Base-by-base conservation (phyloP, 2,113 vertebrate genomes). In the Brienomyrus longianalis region DNA sequence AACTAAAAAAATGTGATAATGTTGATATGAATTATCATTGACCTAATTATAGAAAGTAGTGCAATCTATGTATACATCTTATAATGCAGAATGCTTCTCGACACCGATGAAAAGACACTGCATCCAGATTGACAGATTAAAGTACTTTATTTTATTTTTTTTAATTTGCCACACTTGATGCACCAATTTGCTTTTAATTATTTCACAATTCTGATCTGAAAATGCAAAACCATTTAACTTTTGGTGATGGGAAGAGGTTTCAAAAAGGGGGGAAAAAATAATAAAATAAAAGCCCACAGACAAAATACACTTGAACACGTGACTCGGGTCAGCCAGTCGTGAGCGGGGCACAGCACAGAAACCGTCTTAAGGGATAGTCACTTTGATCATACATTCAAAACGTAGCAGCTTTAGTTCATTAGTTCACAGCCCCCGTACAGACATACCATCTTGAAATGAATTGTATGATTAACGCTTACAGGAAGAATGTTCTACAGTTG, bases 121-220 rank as follows among this genome's bases (percentile, higher is more conserved):
- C 43, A 87, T 13, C 8, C 62, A 83, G 80, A 54, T 5, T 47
- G 45, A 47, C 66, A 88, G 35, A 51, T 88, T 87, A 39, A 88
- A 90, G 86, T 70, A 87, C 45, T 90, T 86, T 80, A 45, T 80
- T 80, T 87, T 47, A 48, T 39, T 56, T 54, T 74, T 89, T 86
- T 89, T 85, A 50, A n/a, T 86, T 88, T 90, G 86, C 85, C 89
- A 90, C 89, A 87, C 56, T 89, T 74, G 23, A 83, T 89, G 85
- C 19, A 31, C 31, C 48, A 66, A 11, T 59, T 84, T 59, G 52
- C 43, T 52, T 70, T 11, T 50, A 87, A 43, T 87, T 23, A 62
- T n/a, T 87, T 70, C 56, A 86, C 59, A 66, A 74, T 59, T 74
- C 45, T 54, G 31, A 45, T 84, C 84, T 74, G 83, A 51, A 54